phyloP scores from a whole-genome alignment of 2,888 invertebrate genomes.

The Apomyelois bistriatella region DNA sequence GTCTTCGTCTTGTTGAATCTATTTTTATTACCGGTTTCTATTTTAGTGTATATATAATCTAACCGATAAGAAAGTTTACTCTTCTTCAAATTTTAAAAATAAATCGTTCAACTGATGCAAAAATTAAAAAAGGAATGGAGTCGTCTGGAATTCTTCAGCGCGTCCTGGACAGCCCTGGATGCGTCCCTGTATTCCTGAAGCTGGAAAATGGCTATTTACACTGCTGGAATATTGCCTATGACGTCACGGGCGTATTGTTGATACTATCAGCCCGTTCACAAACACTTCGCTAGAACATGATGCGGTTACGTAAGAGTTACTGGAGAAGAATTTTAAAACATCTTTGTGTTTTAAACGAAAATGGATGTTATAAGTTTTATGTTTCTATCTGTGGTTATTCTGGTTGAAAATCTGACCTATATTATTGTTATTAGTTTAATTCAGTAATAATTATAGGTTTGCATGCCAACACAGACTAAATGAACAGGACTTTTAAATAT shows the following conservation, averaged over 20 bases:
- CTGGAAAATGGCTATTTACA: constrained; percentile 65
- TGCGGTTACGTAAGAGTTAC: background rate
- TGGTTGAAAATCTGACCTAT: too few species aligned
- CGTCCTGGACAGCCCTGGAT: constrained; percentile 29
- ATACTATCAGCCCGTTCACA: background rate
- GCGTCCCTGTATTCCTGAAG: constrained; percentile 51
- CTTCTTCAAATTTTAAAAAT: background rate
- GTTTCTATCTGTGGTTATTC: too few species aligned
- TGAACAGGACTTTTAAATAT: too few species aligned
- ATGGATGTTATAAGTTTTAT: too few species aligned
- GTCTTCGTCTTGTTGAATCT: background rate
- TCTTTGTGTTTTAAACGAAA: too few species aligned
- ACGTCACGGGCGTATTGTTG: constrained; percentile 7
- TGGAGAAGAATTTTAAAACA: background rate
- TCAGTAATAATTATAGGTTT: too few species aligned
- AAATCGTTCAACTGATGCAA: too few species aligned
- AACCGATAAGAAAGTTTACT: background rate
- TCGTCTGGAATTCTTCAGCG: constrained; percentile 54
- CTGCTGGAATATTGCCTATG: constrained; percentile 31
- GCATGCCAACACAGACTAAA: too few species aligned
- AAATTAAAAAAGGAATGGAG: background rate
- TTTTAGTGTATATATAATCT: background rate
- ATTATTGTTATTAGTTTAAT: too few species aligned
- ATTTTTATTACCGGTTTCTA: background rate
- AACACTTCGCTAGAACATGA: background rate